A percentile compares a stretch with the other conserved stretches of the same genome.
These are phyloP conservation scores for Caenorhabditis remanei DNA, from an alignment of 1,140 invertebrate genomes.

Conservation along the genomic window DNA sequence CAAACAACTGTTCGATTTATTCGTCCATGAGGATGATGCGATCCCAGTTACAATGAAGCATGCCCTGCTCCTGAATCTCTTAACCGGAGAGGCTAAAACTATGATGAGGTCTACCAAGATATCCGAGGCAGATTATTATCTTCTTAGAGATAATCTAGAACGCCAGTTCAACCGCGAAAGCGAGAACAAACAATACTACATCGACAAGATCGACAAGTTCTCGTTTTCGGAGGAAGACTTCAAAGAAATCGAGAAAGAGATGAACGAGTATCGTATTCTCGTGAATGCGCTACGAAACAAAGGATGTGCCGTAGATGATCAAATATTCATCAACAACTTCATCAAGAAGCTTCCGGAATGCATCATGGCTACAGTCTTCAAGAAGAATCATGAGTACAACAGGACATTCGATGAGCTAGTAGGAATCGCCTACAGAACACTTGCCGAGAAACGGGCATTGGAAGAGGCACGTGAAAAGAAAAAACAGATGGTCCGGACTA, in stretches of 20 bases:
- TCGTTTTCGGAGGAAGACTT: not conserved
- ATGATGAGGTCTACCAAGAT: not conserved
- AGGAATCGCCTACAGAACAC: not conserved
- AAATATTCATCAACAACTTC: not conserved
- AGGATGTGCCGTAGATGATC: not conserved
- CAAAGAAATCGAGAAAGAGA: not conserved
- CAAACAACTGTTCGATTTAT: not conserved
- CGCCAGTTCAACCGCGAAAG: not conserved
- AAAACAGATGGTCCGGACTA: no score
- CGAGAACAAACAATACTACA: no score
- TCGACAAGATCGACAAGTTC: no score
- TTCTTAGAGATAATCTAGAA: not conserved
- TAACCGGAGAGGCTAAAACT: not conserved
- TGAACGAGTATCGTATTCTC: not conserved
- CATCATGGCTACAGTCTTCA: not conserved
- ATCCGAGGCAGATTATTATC: not conserved
- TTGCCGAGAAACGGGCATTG: not conserved
- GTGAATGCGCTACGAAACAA: not conserved
- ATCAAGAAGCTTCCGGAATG: not conserved
- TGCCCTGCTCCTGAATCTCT: not conserved
- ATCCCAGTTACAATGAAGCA: not conserved
- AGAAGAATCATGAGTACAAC: not conserved
- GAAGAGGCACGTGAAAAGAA: not conserved
- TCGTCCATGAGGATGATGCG: not conserved
- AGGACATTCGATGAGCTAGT: not conserved